phyloP scores from a whole-genome alignment of 2,888 invertebrate species.

The Gnatocerus cornutus region DNA sequence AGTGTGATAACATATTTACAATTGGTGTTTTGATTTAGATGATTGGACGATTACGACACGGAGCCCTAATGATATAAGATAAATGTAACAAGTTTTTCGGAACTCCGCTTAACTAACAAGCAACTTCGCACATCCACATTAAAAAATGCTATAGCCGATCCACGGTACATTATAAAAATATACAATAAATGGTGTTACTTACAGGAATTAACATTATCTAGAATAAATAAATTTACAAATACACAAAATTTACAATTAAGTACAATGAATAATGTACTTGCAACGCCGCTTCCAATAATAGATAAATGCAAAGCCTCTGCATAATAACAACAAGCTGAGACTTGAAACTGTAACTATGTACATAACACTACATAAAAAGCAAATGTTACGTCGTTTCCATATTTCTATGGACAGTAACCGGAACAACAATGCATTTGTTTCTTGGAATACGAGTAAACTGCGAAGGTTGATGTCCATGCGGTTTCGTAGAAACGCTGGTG shows the following conservation, averaged over 20 bases:
- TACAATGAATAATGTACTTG: constrained; percentile 1
- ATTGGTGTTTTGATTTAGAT: too few species aligned
- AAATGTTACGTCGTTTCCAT: constrained; percentile 81
- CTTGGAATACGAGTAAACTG: constrained; percentile 66
- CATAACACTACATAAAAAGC: constrained; percentile 11
- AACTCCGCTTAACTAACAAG: neutral
- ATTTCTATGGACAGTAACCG: constrained; percentile 91
- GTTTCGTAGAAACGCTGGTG: constrained; percentile 71
- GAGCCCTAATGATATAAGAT: too few species aligned
- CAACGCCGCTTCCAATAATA: neutral
- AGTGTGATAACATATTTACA: too few species aligned
- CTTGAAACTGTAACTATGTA: constrained; percentile 1
- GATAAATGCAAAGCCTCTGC: constrained; percentile 2
- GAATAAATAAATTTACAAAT: constrained; percentile 12
- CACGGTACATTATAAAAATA: constrained; percentile 4
- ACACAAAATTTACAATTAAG: constrained; percentile 11
- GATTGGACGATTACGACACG: too few species aligned
- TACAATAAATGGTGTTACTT: neutral
- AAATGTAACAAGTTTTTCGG: too few species aligned
- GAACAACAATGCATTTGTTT: constrained; percentile 81
- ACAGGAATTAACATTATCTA: constrained; percentile 2
- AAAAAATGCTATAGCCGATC: neutral
- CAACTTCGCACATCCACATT: neutral
- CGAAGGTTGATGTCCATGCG: constrained; percentile 59
- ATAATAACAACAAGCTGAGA: constrained; percentile 3